Percentiles rank a stretch among this genome's conserved stretches.
Conservation (phyloP, 2,888 invertebrate species). For the Digitonthophagus gazella region DNA sequence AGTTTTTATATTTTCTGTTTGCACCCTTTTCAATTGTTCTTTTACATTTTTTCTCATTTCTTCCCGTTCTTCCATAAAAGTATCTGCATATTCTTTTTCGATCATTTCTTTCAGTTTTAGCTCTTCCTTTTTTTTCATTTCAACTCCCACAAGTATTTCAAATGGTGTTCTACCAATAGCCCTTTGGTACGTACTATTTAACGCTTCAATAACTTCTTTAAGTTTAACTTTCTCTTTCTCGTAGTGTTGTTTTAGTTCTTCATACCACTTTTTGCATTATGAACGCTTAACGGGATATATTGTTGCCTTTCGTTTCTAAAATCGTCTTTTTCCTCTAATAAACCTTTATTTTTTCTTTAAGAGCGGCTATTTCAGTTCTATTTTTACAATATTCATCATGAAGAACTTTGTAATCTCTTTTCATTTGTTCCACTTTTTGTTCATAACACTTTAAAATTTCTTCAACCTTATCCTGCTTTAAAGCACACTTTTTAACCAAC, state of each 20-base stretch:
- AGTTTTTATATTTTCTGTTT: too few relatives aligned
- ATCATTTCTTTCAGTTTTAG: too few relatives aligned
- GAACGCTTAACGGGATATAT: slow-evolving; percentile 63
- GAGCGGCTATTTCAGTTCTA: slow-evolving; percentile 58
- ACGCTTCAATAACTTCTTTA: slow-evolving; percentile 53
- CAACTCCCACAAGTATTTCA: too few relatives aligned
- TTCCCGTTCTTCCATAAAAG: too few relatives aligned
- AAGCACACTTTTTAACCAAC: slow-evolving; percentile 63
- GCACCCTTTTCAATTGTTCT: too few relatives aligned
- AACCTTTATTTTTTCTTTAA: slow-evolving; percentile 60
- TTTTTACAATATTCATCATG: slow-evolving; percentile 62
- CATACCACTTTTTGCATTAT: slow-evolving; percentile 68
- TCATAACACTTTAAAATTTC: slow-evolving; percentile 74
- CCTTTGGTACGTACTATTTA: too few relatives aligned
- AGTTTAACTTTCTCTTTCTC: slow-evolving; percentile 65
- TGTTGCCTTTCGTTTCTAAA: slow-evolving; percentile 55
- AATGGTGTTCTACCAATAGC: too few relatives aligned
- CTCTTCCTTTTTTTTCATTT: too few relatives aligned
- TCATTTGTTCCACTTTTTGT: slow-evolving; percentile 66
- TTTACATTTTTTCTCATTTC: too few relatives aligned
- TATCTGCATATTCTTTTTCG: too few relatives aligned
- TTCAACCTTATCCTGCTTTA: slow-evolving; percentile 70
- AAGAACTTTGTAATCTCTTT: slow-evolving; percentile 63
- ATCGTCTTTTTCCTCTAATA: slow-evolving; percentile 56
- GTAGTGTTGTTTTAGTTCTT: slow-evolving; percentile 73